Base-by-base conservation (phyloP, 2,888 invertebrate genomes). In the Polyploca ridens region DNA sequence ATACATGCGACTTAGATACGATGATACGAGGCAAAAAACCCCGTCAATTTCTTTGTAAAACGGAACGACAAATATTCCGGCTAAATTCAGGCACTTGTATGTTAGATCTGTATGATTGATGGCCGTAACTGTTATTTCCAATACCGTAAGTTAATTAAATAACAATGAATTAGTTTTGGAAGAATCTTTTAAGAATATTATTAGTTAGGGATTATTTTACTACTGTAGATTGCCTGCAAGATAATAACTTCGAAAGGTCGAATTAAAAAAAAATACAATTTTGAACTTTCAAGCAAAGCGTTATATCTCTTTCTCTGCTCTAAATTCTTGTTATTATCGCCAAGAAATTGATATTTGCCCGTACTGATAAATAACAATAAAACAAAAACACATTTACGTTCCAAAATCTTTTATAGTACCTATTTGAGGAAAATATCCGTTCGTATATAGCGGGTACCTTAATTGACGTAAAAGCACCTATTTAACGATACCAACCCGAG, bases 81-180 rank as follows among this genome's bases (percentile, higher is more conserved):
- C 16, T 38, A 60, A 33, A 58, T 58, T 58, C 33, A 58, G 54
- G 19, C 58, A 38, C 16, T 38, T 16, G 16, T 38, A 44, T 7
- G 41, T 61, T 61, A 61, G 38, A 38, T 61, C n/a, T 61, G 19
- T 61, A 27, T 61, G 41, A 61, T 41, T 61, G 61, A 61, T 61
- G 13, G 27, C 61, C 61, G 61, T 61, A 61, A 61, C 61, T 61
- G 61, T 61, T 61, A 27, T 41, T 41, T 19, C 11, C 19, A 41
- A 10, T 38, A 60, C 61, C 19, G 61, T 44, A 44, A 41, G 41
- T 41, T 61, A 41, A 61, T 61, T 41, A 61, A 27, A 61, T 19
- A 41, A 19, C 14, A 27, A 61, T 16, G 19, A 11, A 38, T 61
- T 41, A 2, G 8, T 10, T 33, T 59, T 19, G 1, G 54, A 19